Evolutionary conservation across 2,113 vertebrate genomes (phyloP), one percentile per base, ranked within the genome.

Genomic region (Sebastes fasciatus): DNA sequence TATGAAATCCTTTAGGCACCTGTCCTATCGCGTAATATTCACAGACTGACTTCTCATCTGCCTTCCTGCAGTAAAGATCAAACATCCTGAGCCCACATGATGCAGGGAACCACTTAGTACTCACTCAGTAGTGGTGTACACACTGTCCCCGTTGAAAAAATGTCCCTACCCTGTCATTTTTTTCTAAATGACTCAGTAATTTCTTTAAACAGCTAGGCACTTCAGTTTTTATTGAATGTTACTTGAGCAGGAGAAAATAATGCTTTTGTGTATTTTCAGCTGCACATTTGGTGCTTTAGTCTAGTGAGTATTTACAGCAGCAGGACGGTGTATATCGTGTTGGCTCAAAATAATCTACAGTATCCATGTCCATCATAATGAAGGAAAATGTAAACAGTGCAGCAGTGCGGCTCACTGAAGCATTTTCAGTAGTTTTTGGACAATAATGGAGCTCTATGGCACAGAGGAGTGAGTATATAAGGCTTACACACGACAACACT

Each of bases 1-100:
- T 54, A 45, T 65, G 23, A 67, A 77, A 72, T 62, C 62, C 62
- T 67, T 73, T 21, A 54, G 54, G 58, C 51, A 46, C 17, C 45
- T 70, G 60, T 70, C 57, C 8, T 8, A 21, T 49, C 55, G 42
- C n/a, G 58, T n/a, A 51, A 54, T 0, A 5, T 12, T 55, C 52
- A 65, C 23, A 57, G 19, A 42, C 58, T 43, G 48, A 46, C 48
- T 43, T 60, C 45, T 60, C 2, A 14, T 69, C 40, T 54, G 48
- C 51, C 8, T 57, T 46, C 21, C 4, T 42, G 5, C 46, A 79
- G 45, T 17, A 8, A 17, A 74, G 21, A 16, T 49, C 19, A 26
- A n/a, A 51, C 14, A 26, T 48, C 61, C 26, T 43, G 34, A 55
- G 64, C 42, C 9, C 10, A 23, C 58, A 48, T 34, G 16, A 19